These are phyloP conservation scores for Meliscaeva auricollis DNA, from an alignment of 2,888 invertebrate species.

Conservation along the genomic window DNA sequence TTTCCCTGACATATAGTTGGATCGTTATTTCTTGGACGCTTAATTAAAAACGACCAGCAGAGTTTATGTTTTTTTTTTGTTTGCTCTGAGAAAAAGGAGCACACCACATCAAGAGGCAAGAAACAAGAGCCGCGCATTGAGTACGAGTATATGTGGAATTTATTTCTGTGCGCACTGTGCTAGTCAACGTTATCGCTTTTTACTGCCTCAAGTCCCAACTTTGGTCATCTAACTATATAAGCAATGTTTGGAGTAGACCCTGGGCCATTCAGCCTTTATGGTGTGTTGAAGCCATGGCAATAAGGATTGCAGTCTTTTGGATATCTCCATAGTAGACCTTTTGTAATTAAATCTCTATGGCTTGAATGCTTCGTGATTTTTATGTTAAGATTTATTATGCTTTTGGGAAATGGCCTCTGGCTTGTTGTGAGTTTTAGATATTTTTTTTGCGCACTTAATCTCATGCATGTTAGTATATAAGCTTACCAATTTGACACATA, in stretches of 20 bases:
- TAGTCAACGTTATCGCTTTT: conserved; percentile 61
- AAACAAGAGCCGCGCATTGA: background rate
- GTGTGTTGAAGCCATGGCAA: conserved; percentile 1
- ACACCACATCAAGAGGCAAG: background rate
- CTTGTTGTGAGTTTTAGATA: conserved; percentile 19
- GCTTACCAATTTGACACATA: too few species aligned
- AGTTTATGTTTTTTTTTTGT: conserved; percentile 30
- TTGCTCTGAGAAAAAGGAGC: conserved; percentile 26
- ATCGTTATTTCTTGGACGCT: conserved; percentile 63
- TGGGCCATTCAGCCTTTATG: conserved; percentile 16
- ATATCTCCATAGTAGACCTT: conserved; percentile 69
- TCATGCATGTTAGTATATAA: too few species aligned
- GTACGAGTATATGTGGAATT: conserved; percentile 2
- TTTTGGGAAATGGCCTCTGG: conserved; percentile 43
- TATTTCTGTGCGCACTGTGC: conserved; percentile 30
- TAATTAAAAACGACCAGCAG: conserved; percentile 67
- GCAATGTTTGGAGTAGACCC: conserved; percentile 37
- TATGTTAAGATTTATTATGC: conserved; percentile 71
- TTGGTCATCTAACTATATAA: conserved; percentile 58
- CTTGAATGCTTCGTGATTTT: conserved; percentile 68
- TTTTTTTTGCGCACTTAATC: conserved; percentile 15
- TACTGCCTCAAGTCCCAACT: conserved; percentile 61
- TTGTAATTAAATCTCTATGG: conserved; percentile 71
- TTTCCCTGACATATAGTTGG: conserved; percentile 37
- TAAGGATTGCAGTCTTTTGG: conserved; percentile 30